Conservation (phyloP, 2,888 invertebrate species). For the Monoplex corrugatus region DNA sequence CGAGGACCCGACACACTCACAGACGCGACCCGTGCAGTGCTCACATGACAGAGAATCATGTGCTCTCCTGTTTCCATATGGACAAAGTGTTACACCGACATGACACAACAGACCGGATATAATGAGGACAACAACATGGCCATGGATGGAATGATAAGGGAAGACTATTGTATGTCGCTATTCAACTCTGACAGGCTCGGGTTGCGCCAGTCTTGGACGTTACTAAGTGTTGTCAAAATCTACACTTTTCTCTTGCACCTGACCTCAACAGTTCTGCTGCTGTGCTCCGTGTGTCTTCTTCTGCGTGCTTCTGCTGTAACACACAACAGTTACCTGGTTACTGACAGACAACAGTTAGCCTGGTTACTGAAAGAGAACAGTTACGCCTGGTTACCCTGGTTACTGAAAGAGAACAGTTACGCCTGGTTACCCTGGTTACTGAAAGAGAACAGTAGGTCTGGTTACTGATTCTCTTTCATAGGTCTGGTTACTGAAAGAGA, state of each 20-base stretch:
- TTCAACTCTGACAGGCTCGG: conserved; percentile 85
- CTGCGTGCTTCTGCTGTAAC: conserved; percentile 71
- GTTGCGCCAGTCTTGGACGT: conserved; percentile 96
- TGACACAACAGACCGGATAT: conserved; percentile 16
- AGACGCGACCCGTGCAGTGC: not conserved
- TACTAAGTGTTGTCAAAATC: conserved; percentile 99
- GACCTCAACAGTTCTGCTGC: conserved; percentile 89
- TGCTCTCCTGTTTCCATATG: not conserved
- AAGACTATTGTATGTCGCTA: conserved; percentile 50
- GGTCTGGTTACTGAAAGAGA: no score
- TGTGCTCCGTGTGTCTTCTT: conserved; percentile 81
- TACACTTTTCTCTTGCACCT: conserved; percentile 88
- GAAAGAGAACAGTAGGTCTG: no score
- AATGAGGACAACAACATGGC: not conserved
- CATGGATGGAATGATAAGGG: not conserved
- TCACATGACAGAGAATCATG: not conserved
- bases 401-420: no score
- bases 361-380: no score
- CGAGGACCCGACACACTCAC: not conserved
- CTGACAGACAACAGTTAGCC: no score
- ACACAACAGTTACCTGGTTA: not conserved
- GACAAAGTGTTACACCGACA: not conserved
- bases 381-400: no score
- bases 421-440: no score
- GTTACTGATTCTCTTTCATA: no score